phyloP scores from a whole-genome alignment of 2,888 invertebrate genomes.

The Pterobdella sp. region DNA sequence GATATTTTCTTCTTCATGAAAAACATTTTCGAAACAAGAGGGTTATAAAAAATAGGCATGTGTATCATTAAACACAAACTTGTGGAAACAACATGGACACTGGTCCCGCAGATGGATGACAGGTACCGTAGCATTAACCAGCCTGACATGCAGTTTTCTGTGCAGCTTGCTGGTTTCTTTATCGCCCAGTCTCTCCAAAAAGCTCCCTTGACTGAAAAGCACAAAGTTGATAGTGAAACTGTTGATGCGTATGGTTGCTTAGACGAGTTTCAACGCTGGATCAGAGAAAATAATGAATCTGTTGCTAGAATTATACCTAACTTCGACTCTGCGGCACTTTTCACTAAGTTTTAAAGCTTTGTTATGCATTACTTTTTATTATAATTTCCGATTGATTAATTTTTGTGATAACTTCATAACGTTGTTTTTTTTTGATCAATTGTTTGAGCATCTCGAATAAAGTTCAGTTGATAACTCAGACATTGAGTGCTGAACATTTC shows the following conservation, averaged over 20 bases:
- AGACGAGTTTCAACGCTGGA: constrained; percentile 18
- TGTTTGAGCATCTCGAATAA: too few species aligned
- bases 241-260: not conserved
- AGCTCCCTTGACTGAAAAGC: constrained; percentile 27
- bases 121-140: constrained; percentile 38
- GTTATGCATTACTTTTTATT: too few species aligned
- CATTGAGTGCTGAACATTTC: too few species aligned
- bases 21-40: not conserved
- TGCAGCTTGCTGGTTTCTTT: constrained; percentile 29
- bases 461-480: too few species aligned
- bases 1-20: not conserved
- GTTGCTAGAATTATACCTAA: constrained; percentile 14
- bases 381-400: too few species aligned
- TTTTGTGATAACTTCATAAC: too few species aligned
- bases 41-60: too few species aligned
- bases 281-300: not conserved
- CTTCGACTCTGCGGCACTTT: constrained; percentile 27
- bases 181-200: constrained; percentile 31
- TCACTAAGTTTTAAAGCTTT: constrained; percentile 28
- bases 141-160: constrained; percentile 35
- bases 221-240: not conserved
- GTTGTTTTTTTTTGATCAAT: too few species aligned
- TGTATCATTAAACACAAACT: too few species aligned
- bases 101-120: constrained; percentile 25
- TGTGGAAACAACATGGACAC: not conserved